Base-by-base conservation (phyloP, 2,797 vertebrate species). In the Myotis findleyi region DNA sequence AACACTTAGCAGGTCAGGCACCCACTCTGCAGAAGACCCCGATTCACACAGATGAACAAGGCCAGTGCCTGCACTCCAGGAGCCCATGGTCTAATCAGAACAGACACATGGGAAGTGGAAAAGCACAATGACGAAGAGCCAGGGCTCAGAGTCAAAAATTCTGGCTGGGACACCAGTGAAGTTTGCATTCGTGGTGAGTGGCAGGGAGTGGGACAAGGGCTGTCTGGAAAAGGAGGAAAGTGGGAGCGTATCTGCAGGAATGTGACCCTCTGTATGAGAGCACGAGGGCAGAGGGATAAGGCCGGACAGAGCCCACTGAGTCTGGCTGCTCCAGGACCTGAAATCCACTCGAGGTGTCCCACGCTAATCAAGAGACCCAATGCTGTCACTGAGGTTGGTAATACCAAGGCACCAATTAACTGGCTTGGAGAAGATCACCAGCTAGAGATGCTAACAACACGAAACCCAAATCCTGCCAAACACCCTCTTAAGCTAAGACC, bases 391-490 rank as follows among this genome's bases (percentile, higher is more conserved):
- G 66, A 33, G 38, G 23, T 20, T 12, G 44, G 10, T 33, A 21
- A 76, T 14, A 59, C 8, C 23, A 4, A 11, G 41, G 53, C 23
- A 69, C 7, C 4, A 12, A 62, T 1, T 17, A 59, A 36, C 23
- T 16, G 66, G 55, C 21, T 12, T 47, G 3, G 36, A 86, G 21
- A n/a, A 53, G 51, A 71, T 7, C 23, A 30, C 23, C 62, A 68
- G 79, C 90, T 30, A 53, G 27, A 66, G 18, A 89, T 18, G 49
- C 72, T 69, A 41, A 36, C 85, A 57, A 72, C 14, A 1, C 6
- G 51, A 92, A 72, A 27, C 5, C 72, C 44, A 89, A 80, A 57
- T 59, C 80, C 64, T 79, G 33, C 20, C 64, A 57, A 64, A 41
- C 5, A 17, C 12, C 2, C 14, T 47, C 30, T 9, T 20, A 9